Evolutionary conservation across 2,113 vertebrate species (phyloP).

Genomic region (Scopus umbretta): DNA sequence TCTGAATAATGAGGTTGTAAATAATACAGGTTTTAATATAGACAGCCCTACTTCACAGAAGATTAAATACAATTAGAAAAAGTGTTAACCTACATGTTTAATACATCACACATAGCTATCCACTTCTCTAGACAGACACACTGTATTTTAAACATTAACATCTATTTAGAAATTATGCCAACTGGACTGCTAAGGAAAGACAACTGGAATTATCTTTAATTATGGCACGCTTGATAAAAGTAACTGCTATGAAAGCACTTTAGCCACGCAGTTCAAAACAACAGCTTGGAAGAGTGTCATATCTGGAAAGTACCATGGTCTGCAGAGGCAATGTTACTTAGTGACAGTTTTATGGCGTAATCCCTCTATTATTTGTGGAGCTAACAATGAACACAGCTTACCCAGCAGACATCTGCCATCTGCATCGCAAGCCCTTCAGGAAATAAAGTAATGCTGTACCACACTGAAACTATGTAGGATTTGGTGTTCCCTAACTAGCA

Average conservation of each 20-base stretch:
- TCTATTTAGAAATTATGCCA: neutral
- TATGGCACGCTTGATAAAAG: neutral
- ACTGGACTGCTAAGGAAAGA: neutral
- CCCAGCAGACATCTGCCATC: neutral
- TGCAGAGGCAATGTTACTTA: neutral
- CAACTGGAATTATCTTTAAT: neutral
- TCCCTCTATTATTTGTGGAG: neutral
- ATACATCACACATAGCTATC: neutral
- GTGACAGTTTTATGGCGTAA: conserved; percentile 11
- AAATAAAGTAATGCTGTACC: conserved; percentile 6
- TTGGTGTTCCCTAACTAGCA: neutral
- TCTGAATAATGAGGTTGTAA: neutral
- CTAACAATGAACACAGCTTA: neutral
- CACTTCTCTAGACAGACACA: neutral
- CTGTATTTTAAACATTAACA: neutral
- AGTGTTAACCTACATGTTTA: neutral
- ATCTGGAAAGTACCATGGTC: neutral
- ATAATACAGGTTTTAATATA: neutral
- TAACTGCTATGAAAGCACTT: neutral
- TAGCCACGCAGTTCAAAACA: neutral
- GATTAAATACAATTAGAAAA: neutral
- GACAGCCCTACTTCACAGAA: neutral
- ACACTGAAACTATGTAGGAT: neutral
- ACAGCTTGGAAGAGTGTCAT: neutral
- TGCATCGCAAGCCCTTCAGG: neutral